Conservation (phyloP, 2,797 vertebrate genomes). For the Poecilia velifera region DNA sequence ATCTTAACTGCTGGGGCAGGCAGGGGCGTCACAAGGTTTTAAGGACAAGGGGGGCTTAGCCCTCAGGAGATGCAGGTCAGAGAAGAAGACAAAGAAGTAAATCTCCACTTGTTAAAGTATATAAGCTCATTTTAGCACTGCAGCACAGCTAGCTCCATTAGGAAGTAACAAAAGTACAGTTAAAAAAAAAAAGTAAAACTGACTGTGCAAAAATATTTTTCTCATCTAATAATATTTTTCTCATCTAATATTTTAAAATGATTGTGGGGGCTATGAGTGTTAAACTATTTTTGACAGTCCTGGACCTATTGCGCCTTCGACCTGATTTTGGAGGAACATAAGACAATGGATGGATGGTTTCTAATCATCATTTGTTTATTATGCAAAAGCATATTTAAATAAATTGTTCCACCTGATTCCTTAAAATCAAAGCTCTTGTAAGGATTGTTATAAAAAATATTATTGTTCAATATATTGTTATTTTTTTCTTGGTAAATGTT, state of each 20-base stretch:
- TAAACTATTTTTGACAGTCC: background rate
- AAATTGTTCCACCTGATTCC: background rate
- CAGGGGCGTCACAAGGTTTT: no score
- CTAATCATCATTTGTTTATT: background rate
- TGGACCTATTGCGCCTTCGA: no score
- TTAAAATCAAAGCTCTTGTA: background rate
- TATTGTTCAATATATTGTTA: no score
- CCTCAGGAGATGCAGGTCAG: background rate
- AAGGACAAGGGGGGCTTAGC: no score
- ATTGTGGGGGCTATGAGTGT: background rate
- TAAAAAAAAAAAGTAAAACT: no score
- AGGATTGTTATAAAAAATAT: background rate
- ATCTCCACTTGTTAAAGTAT: background rate
- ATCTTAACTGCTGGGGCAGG: no score
- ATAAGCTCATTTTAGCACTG: background rate
- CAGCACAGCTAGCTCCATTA: background rate
- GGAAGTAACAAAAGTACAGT: background rate
- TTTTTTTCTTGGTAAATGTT: no score
- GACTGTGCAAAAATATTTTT: background rate
- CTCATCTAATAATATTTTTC: background rate
- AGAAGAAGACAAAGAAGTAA: background rate
- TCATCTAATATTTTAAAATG: background rate
- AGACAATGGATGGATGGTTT: background rate
- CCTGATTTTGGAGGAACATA: no score
- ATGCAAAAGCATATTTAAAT: background rate